Conservation (phyloP, 2,113 vertebrate species). For the Barnardius zonarius region DNA sequence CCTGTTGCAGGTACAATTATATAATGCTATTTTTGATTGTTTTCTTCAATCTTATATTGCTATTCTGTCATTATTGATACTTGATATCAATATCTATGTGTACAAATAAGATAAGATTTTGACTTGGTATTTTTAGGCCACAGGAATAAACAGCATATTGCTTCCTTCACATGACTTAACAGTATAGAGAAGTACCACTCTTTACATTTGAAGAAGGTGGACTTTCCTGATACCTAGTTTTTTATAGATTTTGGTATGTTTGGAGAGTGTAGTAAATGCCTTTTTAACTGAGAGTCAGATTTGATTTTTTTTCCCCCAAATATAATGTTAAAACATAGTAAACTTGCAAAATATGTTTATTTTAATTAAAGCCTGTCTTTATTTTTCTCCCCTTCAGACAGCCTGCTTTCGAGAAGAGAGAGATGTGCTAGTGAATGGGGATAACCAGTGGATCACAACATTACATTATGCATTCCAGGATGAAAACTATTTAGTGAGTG, state of each 20-base stretch:
- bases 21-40: not conserved
- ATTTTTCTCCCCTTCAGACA: constrained; percentile 79
- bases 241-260: not conserved
- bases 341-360: not conserved
- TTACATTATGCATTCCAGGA: constrained; percentile 99
- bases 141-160: not conserved
- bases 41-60: not conserved
- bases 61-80: not conserved
- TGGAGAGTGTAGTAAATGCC: not conserved
- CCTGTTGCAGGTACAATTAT: not conserved
- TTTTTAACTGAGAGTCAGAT: not conserved
- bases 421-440: constrained; percentile 94
- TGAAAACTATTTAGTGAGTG: constrained; percentile 93
- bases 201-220: not conserved
- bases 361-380: not conserved
- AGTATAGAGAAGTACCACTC: not conserved
- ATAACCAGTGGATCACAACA: constrained; percentile 97
- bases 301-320: too few species aligned
- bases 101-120: not conserved
- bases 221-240: not conserved
- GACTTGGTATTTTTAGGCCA: not conserved
- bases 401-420: constrained; percentile 98
- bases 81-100: not conserved
- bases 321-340: not conserved
- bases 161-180: not conserved